A percentile compares a stretch with the other conserved stretches of the same genome.
Evolutionary conservation across 1,140 invertebrate genomes (phyloP).

Genomic region (Sminthurinus signatus): DNA sequence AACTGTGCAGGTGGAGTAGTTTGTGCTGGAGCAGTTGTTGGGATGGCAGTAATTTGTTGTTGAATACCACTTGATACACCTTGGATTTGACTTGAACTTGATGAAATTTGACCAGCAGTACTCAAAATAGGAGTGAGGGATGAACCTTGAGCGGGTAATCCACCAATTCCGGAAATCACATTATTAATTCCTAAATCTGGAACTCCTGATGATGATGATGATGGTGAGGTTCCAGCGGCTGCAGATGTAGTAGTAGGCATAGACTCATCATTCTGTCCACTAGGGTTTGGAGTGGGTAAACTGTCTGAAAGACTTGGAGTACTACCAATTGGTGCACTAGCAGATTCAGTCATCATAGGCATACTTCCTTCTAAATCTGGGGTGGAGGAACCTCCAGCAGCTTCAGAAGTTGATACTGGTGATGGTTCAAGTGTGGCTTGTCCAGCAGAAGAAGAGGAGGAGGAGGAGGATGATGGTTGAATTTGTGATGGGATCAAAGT

Average conservation of each 20-base stretch:
- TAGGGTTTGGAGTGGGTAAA: background rate
- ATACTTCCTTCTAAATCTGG: slow-evolving; percentile 2
- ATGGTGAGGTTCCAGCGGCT: no score
- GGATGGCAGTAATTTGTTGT: background rate
- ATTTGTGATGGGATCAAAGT: slow-evolving; percentile 1
- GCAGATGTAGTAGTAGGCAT: background rate
- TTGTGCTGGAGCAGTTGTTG: no score
- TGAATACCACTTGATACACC: background rate
- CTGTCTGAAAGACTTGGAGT: background rate
- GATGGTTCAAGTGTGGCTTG: background rate
- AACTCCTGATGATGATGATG: background rate
- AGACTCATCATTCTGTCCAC: background rate
- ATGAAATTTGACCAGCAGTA: background rate
- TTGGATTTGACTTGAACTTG: background rate
- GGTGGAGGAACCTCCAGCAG: background rate
- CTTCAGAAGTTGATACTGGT: background rate
- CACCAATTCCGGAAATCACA: no score
- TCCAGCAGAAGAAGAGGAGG: background rate
- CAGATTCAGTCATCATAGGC: background rate
- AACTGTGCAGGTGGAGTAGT: background rate
- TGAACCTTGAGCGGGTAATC: no score
- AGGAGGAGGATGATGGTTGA: background rate
- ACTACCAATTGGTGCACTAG: background rate
- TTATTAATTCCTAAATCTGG: background rate
- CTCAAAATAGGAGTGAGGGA: no score